Evolutionary conservation across 2,797 vertebrate genomes (phyloP).

Genomic region (Neomorphus geoffroyi): DNA sequence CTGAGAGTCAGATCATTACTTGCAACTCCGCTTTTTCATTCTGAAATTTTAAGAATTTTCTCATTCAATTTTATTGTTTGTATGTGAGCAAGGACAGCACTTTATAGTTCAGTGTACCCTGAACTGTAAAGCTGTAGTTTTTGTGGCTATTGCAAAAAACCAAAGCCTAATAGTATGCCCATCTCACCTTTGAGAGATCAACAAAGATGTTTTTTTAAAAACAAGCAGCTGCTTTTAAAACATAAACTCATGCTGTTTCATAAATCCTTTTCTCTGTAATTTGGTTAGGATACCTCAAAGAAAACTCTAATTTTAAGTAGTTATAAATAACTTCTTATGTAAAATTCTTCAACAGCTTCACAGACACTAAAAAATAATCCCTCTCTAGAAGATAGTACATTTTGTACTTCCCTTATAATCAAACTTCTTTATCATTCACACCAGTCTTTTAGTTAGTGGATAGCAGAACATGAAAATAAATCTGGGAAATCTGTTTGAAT

Average conservation of each 20-base stretch:
- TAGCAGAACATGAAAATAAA: conserved; percentile 5
- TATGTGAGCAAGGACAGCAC: neutral
- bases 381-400: conserved; percentile 1
- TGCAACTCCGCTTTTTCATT: neutral
- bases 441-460: neutral
- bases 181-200: neutral
- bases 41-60: neutral
- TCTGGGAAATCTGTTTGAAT: neutral
- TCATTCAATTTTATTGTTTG: neutral
- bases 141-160: neutral
- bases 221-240: neutral
- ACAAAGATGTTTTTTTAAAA: neutral
- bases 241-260: neutral
- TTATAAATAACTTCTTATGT: conserved; percentile 51
- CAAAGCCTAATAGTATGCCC: neutral
- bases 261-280: neutral
- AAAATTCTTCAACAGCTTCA: conserved; percentile 33
- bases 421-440: neutral
- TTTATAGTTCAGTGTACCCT: neutral
- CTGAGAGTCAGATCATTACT: neutral
- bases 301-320: conserved; percentile 27
- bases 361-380: conserved; percentile 33
- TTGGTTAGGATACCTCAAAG: conserved; percentile 34
- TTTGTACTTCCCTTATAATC: conserved; percentile 27
- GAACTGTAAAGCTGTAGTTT: neutral